These are phyloP conservation scores for Alethe diademata DNA, from an alignment of 2,113 vertebrate species.

Conservation along the genomic window DNA sequence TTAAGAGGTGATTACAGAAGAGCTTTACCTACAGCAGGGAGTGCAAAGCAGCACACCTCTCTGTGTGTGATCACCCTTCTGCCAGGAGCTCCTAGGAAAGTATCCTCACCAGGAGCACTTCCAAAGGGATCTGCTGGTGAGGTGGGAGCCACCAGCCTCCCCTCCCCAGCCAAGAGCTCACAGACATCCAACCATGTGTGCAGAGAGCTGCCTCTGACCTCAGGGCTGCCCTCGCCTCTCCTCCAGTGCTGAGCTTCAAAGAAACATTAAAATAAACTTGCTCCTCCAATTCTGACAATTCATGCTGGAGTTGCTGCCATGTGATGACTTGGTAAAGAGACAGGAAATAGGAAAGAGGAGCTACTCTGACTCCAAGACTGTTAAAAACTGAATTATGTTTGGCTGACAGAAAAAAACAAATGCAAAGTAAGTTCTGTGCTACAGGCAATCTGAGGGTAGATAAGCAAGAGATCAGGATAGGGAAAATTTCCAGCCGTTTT, in stretches of 20 bases:
- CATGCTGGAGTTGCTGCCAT: not conserved
- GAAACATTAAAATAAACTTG: not conserved
- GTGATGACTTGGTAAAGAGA: not conserved
- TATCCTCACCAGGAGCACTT: not conserved
- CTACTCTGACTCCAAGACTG: not conserved
- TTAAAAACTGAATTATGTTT: not conserved
- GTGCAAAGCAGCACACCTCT: not conserved
- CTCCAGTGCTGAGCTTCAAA: not conserved
- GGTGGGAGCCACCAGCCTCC: not conserved
- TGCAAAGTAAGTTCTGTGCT: not conserved
- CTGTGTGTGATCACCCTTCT: not conserved
- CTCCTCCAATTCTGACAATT: not conserved
- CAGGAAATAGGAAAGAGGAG: not conserved
- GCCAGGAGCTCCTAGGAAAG: not conserved
- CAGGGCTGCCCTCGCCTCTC: rapidly evolving
- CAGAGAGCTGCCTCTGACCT: not conserved
- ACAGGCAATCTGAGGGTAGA: not conserved
- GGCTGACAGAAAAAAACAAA: not conserved
- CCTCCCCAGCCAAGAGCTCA: not conserved
- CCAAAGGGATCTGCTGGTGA: not conserved
- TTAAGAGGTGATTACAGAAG: not conserved
- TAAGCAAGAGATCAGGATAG: not conserved
- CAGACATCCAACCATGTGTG: rapidly evolving
- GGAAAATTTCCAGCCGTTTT: not conserved
- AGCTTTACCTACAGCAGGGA: not conserved